Conservation (phyloP, 2,888 invertebrate genomes). For the Teleogryllus oceanicus region DNA sequence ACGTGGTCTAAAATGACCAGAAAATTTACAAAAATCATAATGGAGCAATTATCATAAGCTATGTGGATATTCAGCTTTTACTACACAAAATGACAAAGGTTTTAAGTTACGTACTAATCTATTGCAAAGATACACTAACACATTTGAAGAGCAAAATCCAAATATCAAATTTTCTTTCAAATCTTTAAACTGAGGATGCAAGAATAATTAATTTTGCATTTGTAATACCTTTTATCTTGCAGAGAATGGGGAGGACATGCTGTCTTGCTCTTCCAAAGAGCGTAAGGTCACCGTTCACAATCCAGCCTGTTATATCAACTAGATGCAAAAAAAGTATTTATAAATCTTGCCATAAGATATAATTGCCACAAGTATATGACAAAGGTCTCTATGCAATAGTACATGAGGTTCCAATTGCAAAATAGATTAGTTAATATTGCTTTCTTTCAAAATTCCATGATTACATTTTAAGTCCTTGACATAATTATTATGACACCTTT, state of each 20-base stretch:
- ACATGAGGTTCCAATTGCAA: too few species aligned
- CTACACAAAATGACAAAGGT: background rate
- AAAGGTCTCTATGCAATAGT: too few species aligned
- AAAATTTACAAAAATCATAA: background rate
- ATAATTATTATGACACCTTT: too few species aligned
- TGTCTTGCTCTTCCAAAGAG: background rate
- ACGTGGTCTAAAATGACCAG: background rate
- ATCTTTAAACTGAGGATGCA: background rate
- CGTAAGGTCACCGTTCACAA: background rate
- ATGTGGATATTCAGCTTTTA: background rate
- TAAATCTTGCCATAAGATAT: background rate
- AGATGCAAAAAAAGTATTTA: background rate
- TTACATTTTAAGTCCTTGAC: too few species aligned
- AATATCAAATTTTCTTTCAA: background rate
- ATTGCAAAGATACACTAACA: background rate
- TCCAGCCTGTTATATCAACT: background rate
- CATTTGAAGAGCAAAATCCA: constrained; percentile 4
- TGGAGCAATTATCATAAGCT: constrained; percentile 9
- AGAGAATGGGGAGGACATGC: background rate
- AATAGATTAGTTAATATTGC: too few species aligned
- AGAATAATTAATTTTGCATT: background rate
- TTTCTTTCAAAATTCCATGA: too few species aligned
- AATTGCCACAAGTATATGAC: background rate
- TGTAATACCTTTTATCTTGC: background rate
- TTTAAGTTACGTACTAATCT: background rate